Evolutionary conservation across 2,888 invertebrate species (phyloP).

Genomic region (Folsomia manolachei): DNA sequence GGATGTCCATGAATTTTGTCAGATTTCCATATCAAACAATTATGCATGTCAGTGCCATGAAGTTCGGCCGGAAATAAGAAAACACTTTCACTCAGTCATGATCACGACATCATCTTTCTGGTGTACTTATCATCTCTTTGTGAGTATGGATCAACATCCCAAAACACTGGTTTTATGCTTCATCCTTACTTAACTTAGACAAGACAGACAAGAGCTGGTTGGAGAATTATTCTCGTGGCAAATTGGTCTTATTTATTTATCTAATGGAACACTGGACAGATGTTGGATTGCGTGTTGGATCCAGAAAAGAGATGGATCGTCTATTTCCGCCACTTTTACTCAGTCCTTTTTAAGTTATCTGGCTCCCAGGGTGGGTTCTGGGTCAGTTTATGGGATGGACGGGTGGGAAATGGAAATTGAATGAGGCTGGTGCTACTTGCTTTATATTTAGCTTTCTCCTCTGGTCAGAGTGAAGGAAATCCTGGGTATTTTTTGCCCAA

Average conservation of each 20-base stretch:
- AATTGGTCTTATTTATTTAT: slow-evolving; percentile 10
- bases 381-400: slow-evolving; percentile 2
- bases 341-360: neutral
- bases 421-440: neutral
- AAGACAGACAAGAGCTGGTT: no score
- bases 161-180: no score
- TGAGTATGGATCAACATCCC: no score
- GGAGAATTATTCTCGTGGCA: neutral
- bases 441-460: no score
- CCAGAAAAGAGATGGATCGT: neutral
- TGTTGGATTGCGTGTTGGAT: neutral
- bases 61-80: no score
- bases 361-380: neutral
- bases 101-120: no score
- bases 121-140: no score
- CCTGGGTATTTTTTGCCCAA: neutral
- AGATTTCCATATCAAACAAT: no score
- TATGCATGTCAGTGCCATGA: no score
- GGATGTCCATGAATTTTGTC: no score
- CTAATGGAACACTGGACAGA: slow-evolving; percentile 4
- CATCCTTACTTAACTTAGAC: no score
- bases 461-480: neutral
- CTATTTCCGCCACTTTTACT: neutral
- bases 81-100: no score
- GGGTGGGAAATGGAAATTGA: slow-evolving; percentile 8